Base-by-base conservation (phyloP, 2,113 vertebrate genomes). In the Dryoscopus gambensis region DNA sequence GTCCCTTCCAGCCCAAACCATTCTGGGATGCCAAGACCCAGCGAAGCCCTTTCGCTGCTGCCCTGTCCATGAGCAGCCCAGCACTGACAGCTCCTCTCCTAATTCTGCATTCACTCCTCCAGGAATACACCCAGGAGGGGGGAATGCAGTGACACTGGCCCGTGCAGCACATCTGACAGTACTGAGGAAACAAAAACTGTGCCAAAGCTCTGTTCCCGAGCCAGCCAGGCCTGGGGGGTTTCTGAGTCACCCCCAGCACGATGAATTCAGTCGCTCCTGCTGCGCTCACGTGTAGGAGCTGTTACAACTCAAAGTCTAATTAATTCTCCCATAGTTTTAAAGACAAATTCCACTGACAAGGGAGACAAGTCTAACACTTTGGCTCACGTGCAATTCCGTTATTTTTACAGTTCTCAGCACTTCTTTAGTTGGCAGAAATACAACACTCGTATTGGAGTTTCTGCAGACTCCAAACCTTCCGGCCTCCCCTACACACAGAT, bases 101-200 rank as follows among this genome's bases (percentile, higher is more conserved):
- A 44, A 1, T 0, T 4, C 2, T 16, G 4, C 1, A 6, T 3
- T 11, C 44, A 0, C 35, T 7, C 0, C 44, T 7, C 18, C 7
- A 6, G 49, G 50, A 39, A 13, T 8, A 1, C 28, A 24, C 22
- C n/a, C 56, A 1, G 31, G 33, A 57, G 21, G 33, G 40, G 56
- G 65, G 68, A 47, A 37, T 3, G 42, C 19, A 1, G 23, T 0
- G 39, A 2, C 59, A 12, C 6, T 1, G 13, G 11, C 19, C 49
- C 3, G 15, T 2, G 24, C 69, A 28, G 12, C 21, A 4, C 2
- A 13, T 9, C 77, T 19, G 42, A 13, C 59, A 84, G 75, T 9
- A 0, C 62, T 7, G 44, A 57, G 9, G 1, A 11, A 8, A 14
- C 28, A 8, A 2, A 3, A 39, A 1, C 2, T 8, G 23, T 11